Percentiles rank a stretch among this genome's conserved stretches.
Conservation (phyloP, 2,888 invertebrate genomes). For the Myopa testacea region DNA sequence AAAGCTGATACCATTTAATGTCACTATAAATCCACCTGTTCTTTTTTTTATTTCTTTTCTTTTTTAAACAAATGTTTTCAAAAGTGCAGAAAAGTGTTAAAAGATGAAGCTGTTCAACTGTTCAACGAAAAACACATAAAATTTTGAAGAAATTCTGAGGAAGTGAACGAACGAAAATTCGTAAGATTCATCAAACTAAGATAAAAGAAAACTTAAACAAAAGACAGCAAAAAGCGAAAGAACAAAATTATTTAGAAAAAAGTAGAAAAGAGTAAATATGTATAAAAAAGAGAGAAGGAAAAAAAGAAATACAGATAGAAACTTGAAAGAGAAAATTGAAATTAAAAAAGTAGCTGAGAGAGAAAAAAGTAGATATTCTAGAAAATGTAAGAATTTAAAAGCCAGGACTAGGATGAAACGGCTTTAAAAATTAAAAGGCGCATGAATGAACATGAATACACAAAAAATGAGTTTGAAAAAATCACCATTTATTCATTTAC, state of each 20-base stretch:
- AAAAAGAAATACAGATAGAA: neutral
- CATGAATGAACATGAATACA: too few species aligned
- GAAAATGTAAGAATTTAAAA: too few species aligned
- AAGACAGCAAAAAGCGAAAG: constrained; percentile 20
- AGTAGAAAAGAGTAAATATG: constrained; percentile 30
- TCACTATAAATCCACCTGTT: neutral
- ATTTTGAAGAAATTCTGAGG: neutral
- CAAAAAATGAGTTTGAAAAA: too few species aligned
- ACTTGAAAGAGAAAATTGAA: neutral
- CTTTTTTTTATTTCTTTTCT: too few species aligned
- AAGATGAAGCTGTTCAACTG: too few species aligned
- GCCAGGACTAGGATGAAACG: too few species aligned
- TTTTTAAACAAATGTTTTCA: too few species aligned
- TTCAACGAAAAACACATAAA: too few species aligned
- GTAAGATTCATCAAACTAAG: neutral
- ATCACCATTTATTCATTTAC: too few species aligned
- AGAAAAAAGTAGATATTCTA: too few species aligned
- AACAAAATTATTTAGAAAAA: constrained; percentile 43
- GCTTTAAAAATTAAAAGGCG: too few species aligned
- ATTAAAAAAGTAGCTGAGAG: neutral
- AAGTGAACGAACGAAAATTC: neutral
- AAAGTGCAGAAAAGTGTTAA: too few species aligned
- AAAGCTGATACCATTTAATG: constrained; percentile 8
- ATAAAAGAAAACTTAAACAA: constrained; percentile 18
- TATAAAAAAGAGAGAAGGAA: constrained; percentile 33